Base-by-base conservation (phyloP, 2,113 vertebrate genomes). In the Scytalopus superciliaris region DNA sequence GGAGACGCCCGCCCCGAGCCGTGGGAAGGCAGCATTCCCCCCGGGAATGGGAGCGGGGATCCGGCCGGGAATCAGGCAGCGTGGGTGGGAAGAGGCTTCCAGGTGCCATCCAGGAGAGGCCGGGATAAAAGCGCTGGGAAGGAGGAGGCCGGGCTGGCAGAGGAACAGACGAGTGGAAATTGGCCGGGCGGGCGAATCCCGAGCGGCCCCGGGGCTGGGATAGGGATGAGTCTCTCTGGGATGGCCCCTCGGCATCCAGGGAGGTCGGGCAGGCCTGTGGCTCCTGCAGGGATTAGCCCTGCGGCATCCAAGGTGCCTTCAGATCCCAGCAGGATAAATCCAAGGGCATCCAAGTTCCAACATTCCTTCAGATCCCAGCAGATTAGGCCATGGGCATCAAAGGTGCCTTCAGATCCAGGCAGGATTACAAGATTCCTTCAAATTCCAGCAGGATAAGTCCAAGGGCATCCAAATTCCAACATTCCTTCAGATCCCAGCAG, bases 61-160 rank as follows among this genome's bases (percentile, higher is more conserved):
- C 78, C 0, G 3, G 45, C 7, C 0, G 12, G 31, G 14, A 2
- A 21, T 1, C 10, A 52, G 31, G 50, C 64, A 19, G 69, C 3
- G 3, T 13, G 27, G 21, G 33, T 27, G 42, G 63, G 37, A 70
- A 78, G 18, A 31, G 57, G 22, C 37, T 59, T 37, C 86, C 52
- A 9, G 66, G 37, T 82, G 72, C 37, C 79, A 17, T 14, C 24
- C 11, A 5, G n/a, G 42, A 63, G 39, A 35, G 35, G 0, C 49
- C 50, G 62, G 53, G 6, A 69, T 55, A 55, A 35, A 24, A n/a
- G n/a, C 31, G 0, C 19, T 12, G 10, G 31, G 4, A 50, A 56
- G 40, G 47, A 76, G 76, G 76, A 76, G 89, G 93, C 56, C 3
- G 57, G 28, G 62, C 82, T 87, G 93, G 91, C 92, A 90, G 75